Conservation (phyloP, 2,888 invertebrate genomes). For the Rhyacophila evoluta region DNA sequence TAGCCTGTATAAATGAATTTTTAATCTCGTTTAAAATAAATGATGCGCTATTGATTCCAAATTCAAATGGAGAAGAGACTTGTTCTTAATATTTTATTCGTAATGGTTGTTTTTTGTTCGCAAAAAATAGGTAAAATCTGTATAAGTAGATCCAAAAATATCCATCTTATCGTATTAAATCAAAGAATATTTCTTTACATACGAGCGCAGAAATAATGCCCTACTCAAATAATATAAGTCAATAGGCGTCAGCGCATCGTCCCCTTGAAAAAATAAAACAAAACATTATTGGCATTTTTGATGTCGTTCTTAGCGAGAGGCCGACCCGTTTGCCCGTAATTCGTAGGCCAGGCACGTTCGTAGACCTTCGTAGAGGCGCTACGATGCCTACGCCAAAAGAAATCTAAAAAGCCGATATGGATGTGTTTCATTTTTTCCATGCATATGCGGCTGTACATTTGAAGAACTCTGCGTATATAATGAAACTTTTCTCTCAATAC, state of each 20-base stretch:
- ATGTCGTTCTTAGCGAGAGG: constrained; percentile 17
- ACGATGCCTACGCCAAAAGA: constrained; percentile 40
- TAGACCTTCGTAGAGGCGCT: constrained; percentile 29
- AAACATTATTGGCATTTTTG: constrained; percentile 41
- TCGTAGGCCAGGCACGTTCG: constrained; percentile 25
- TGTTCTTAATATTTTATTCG: no score
- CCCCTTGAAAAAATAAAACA: constrained; percentile 37
- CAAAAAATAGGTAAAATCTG: background rate
- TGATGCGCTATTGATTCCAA: no score
- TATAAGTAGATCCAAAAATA: background rate
- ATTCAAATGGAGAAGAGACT: no score
- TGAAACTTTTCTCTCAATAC: constrained; percentile 17
- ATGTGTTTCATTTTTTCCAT: constrained; percentile 37
- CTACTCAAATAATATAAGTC: constrained; percentile 10
- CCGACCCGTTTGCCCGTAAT: background rate
- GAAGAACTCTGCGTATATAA: constrained; percentile 19
- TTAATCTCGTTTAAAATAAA: no score
- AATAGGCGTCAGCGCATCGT: constrained; percentile 22
- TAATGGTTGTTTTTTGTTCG: background rate
- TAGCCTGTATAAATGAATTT: no score
- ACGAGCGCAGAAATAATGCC: background rate
- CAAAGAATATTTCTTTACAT: constrained; percentile 5
- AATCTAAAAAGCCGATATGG: constrained; percentile 37
- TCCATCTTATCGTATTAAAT: constrained; percentile 1
- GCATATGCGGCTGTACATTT: constrained; percentile 35